phyloP scores from a whole-genome alignment of 1,140 invertebrate species.

The Drosophila persimilis region DNA sequence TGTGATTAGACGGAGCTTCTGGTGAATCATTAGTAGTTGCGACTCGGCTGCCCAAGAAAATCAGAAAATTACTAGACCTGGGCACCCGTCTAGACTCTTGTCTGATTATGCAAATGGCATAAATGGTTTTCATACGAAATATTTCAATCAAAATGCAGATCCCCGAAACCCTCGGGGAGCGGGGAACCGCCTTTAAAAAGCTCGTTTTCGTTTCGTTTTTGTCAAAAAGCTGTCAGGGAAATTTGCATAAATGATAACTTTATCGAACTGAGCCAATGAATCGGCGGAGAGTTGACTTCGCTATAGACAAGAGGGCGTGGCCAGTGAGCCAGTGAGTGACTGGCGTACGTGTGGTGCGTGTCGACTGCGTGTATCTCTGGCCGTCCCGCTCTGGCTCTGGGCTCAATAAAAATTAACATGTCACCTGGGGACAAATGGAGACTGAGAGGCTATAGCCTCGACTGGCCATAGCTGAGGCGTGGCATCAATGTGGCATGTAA shows the following conservation, averaged over 20 bases:
- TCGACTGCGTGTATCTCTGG: slow-evolving; percentile 33
- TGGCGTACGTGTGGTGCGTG: slow-evolving; percentile 52
- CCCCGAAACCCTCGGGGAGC: slow-evolving; percentile 3
- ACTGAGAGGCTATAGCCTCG: slow-evolving; percentile 11
- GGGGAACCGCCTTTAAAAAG: slow-evolving; percentile 3
- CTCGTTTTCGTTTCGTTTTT: slow-evolving; percentile 33
- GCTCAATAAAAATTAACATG: slow-evolving; percentile 63
- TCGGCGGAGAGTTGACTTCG: slow-evolving; percentile 38
- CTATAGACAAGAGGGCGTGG: slow-evolving; percentile 49
- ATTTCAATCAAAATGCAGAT: slow-evolving; percentile 12
- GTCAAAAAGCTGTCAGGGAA: slow-evolving; percentile 57
- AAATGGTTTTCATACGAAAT: slow-evolving; percentile 16
- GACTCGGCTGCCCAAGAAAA: slow-evolving; percentile 30
- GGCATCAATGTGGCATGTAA: slow-evolving; percentile 36
- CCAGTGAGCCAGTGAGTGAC: slow-evolving; percentile 32
- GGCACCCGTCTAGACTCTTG: neutral
- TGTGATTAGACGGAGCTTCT: slow-evolving; percentile 59
- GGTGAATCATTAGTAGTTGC: slow-evolving; percentile 57
- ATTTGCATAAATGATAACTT: slow-evolving; percentile 81
- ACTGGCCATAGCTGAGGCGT: slow-evolving; percentile 40
- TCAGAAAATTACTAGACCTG: slow-evolving; percentile 16
- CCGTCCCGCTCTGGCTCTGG: slow-evolving; percentile 57
- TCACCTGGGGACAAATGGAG: slow-evolving; percentile 52
- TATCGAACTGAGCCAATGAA: slow-evolving; percentile 65
- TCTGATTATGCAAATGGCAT: slow-evolving; percentile 45